Base-by-base conservation (phyloP, 2,888 invertebrate species). In the Hyles lineata region DNA sequence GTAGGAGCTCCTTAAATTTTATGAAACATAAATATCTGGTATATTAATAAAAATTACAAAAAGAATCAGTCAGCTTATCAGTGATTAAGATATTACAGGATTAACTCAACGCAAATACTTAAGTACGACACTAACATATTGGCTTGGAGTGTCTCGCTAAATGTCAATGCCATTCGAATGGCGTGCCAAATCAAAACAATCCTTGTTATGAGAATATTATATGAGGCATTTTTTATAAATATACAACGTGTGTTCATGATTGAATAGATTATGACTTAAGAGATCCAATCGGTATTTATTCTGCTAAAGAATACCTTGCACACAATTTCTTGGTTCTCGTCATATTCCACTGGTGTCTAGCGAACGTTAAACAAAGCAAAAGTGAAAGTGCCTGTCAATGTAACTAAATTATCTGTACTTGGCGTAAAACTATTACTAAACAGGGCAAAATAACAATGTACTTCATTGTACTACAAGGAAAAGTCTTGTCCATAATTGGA, bases 121-220 rank as follows among this genome's bases (percentile, higher is more conserved):
- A 11, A 63, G n/a, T 21, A 63, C 35, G 43, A 15, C 23, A 67
- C 35, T 43, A 23, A 43, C 43, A 67, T 23, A 23, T 17, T 67
- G 50, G 67, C 67, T 35, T 43, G n/a, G 2, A 67, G 23, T 50
- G 67, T 50, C 43, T 67, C 43, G 78, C 76, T 70, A 70, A 79
- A 78, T 80, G 80, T 80, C 80, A 79, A 76, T 80, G 76, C 76
- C 77, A 76, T 74, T 75, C 73, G 74, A 76, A 72, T 70, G 74
- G 76, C 78, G 75, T 76, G 74, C 73, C 76, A 74, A 79, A 77
- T 80, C 78, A 76, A 76, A 79, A 77, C 76, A 76, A 74, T 52
- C 73, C 35, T 35, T 50, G 23, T 67, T 67, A 17, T 23, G 17
- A 19, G 6, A 67, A 50, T 50, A 67, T 67, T 17, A 17, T 67